Base-by-base conservation (phyloP, 2,797 vertebrate genomes). In the Scolopax rusticola region DNA sequence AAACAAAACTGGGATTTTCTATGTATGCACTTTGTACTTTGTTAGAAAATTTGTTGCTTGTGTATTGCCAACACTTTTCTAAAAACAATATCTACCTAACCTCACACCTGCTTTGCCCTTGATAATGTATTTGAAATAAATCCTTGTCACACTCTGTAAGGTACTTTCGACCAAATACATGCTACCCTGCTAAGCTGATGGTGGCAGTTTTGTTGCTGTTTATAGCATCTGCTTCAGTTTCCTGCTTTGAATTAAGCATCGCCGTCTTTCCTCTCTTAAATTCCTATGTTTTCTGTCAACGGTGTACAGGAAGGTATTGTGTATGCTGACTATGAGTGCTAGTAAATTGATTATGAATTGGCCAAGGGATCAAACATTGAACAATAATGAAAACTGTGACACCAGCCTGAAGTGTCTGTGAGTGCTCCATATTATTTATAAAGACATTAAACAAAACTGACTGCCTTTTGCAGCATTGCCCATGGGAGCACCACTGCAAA, bases 361-460 rank as follows among this genome's bases (percentile, higher is more conserved):
- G 63, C 61, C 90, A 79, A 87, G 67, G 69, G 54, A 81, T 24
- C 38, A 70, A 92, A 89, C 12, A 13, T 19, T 32, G 59, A 61
- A 21, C 4, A 3, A 24, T 40, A 87, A 59, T 51, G 70, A 95
- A 71, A 65, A 50, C 6, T 28, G 32, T 87, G 79, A 71, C 69
- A 77, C 15, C 43, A 84, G 21, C 24, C 69, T 65, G 38, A 90
- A 83, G 38, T 65, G 20, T 6, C 63, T 73, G 41, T 54, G 74
- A 76, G 48, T 45, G 15, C 14, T 76, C 15, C 36, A 4, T 40
- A 21, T 43, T 61, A 64, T 86, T 86, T 87, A 81, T 54, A 53
- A 90, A 96, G 86, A 82, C 27, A 11, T 93, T 84, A 84, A 95
- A 65, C 20, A 77, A 82, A 92, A 59, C n/a, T 56, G 83, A 61